phyloP scores from a whole-genome alignment of 1,140 invertebrate genomes.

The Drosophila guanche region DNA sequence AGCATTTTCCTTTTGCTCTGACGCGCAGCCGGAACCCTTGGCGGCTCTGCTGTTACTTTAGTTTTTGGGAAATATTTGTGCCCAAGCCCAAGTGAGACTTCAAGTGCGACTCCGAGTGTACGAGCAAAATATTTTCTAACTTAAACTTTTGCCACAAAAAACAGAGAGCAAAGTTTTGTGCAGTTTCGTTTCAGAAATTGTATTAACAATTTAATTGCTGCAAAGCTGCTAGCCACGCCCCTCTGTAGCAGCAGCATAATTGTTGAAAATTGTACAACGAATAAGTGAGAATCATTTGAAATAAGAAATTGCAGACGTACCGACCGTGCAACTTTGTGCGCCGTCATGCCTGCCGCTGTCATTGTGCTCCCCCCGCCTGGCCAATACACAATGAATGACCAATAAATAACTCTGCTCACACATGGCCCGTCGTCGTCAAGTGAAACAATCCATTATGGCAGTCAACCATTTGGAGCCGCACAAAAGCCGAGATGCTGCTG shows the following conservation, averaged over 20 bases:
- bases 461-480: conserved; percentile 15
- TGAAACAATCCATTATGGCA: conserved; percentile 65
- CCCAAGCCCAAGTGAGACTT: not conserved
- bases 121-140: conserved; percentile 35
- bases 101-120: conserved; percentile 10
- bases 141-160: conserved; percentile 39
- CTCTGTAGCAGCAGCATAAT: not conserved
- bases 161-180: conserved; percentile 48
- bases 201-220: conserved; percentile 67
- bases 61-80: conserved; percentile 40
- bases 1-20: conserved; percentile 27
- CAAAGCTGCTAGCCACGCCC: conserved; percentile 32
- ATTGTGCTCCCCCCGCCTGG: not conserved
- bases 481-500: conserved; percentile 19
- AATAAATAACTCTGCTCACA: conserved; percentile 38
- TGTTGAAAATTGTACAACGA: conserved; percentile 27
- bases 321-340: conserved; percentile 25
- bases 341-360: conserved; percentile 32
- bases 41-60: conserved; percentile 2
- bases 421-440: conserved; percentile 16
- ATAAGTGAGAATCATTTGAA: conserved; percentile 32
- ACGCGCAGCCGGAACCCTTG: conserved; percentile 26
- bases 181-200: conserved; percentile 38
- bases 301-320: conserved; percentile 17
- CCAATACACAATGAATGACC: conserved; percentile 45